Evolutionary conservation across 2,888 invertebrate species (phyloP).

Genomic region (Melieria crassipennis): DNA sequence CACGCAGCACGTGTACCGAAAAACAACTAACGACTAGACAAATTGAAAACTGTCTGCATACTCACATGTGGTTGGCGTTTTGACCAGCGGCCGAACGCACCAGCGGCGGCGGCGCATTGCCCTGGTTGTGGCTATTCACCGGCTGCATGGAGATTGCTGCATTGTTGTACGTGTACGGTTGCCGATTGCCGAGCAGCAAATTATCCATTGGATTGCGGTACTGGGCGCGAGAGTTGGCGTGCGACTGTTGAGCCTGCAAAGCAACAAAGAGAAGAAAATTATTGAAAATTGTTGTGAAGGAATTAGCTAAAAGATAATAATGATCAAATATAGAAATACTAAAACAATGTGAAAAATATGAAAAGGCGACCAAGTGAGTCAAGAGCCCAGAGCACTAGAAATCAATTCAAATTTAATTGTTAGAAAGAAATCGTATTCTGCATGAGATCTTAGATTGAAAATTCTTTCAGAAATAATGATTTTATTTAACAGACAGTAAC

Average conservation of each 20-base stretch:
- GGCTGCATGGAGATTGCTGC: constrained; percentile 63
- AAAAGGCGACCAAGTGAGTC: neutral
- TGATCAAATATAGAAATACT: neutral
- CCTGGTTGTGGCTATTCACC: constrained; percentile 58
- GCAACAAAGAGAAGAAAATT: constrained; percentile 40
- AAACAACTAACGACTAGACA: constrained; percentile 18
- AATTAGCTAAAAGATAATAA: neutral
- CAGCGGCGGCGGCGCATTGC: constrained; percentile 71
- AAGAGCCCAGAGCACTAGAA: no score
- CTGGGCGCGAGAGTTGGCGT: constrained; percentile 47
- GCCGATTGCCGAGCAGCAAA: constrained; percentile 58
- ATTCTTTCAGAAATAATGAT: no score
- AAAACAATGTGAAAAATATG: neutral
- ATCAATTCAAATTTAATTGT: no score
- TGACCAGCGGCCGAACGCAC: constrained; percentile 69
- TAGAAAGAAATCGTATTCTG: no score
- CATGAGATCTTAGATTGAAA: no score
- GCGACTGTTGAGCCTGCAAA: constrained; percentile 54
- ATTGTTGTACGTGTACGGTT: constrained; percentile 60
- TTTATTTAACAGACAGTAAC: no score
- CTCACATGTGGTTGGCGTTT: constrained; percentile 63
- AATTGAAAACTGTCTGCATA: constrained; percentile 33
- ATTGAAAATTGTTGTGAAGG: constrained; percentile 46
- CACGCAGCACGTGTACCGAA: neutral
- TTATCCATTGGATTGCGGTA: constrained; percentile 60